Evolutionary conservation across 1,140 invertebrate species (phyloP).

Genomic region (Steinernema feltiae): DNA sequence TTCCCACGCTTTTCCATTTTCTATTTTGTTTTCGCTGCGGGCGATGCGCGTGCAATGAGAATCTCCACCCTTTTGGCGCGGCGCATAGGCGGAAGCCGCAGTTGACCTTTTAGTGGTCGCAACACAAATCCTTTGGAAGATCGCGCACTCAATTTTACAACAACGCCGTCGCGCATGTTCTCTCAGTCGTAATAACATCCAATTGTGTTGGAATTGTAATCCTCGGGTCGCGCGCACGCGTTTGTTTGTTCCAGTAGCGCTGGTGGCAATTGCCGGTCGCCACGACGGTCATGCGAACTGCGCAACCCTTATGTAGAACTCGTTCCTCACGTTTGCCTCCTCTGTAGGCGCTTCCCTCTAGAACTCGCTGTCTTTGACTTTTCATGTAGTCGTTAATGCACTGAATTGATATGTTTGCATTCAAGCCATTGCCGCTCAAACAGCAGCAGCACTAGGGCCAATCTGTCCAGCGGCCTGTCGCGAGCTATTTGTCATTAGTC

Average conservation of each 20-base stretch:
- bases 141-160: not conserved
- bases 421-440: too few relatives aligned
- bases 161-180: not conserved
- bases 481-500: not conserved
- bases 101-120: not conserved
- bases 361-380: too few relatives aligned
- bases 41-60: too few relatives aligned
- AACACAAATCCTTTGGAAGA: not conserved
- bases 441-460: too few relatives aligned
- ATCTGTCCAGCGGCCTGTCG: too few relatives aligned
- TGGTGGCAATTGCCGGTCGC: too few relatives aligned
- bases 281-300: too few relatives aligned
- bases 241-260: too few relatives aligned
- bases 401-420: not conserved
- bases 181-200: slow-evolving; percentile 11
- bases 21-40: not conserved
- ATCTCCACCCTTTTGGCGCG: not conserved
- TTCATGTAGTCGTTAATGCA: too few relatives aligned
- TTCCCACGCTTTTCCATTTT: not conserved
- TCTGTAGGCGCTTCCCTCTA: too few relatives aligned
- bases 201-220: slow-evolving; percentile 14
- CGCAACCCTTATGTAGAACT: too few relatives aligned
- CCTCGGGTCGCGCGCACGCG: not conserved
- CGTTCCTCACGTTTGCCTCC: too few relatives aligned
- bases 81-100: not conserved